These are phyloP conservation scores for Protophormia terraenovae DNA, from an alignment of 2,888 invertebrate genomes.

Conservation along the genomic window DNA sequence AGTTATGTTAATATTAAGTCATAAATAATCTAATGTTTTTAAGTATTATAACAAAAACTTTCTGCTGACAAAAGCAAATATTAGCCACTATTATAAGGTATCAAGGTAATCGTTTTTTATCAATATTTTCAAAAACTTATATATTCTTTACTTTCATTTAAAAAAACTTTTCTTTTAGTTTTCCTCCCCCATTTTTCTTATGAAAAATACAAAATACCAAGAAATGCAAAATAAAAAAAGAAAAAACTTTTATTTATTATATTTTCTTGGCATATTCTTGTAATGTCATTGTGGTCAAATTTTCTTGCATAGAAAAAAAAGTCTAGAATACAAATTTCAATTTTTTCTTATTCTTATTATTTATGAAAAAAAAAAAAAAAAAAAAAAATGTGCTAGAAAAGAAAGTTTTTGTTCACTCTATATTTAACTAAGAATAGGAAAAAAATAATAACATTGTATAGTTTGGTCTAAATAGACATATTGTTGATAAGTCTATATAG, in stretches of 20 bases:
- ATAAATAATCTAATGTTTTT: no score
- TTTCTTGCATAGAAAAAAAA: slow-evolving; percentile 23
- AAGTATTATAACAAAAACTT: no score
- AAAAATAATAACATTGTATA: slow-evolving; percentile 20
- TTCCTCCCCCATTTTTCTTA: background rate
- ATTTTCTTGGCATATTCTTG: slow-evolving; percentile 46
- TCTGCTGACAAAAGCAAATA: background rate
- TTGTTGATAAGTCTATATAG: slow-evolving; percentile 36
- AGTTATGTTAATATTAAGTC: no score
- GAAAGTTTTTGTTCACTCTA: background rate
- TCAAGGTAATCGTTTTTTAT: slow-evolving; percentile 25
- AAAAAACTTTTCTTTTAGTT: slow-evolving; percentile 1
- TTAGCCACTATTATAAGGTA: background rate
- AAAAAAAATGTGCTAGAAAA: background rate
- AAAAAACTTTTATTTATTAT: slow-evolving; percentile 45
- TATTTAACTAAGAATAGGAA: slow-evolving; percentile 3
- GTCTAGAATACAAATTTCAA: background rate
- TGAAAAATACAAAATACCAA: background rate
- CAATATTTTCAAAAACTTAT: background rate
- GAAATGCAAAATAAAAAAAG: background rate
- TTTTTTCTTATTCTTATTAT: slow-evolving; percentile 31
- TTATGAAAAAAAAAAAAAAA: slow-evolving; percentile 4
- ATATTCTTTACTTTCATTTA: background rate
- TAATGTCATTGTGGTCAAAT: slow-evolving; percentile 61
- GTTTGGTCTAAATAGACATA: slow-evolving; percentile 42